Percentiles rank a stretch among this genome's conserved stretches.
These are phyloP conservation scores for Chymomyza fuscimana DNA, from an alignment of 2,888 invertebrate genomes.

Conservation along the genomic window DNA sequence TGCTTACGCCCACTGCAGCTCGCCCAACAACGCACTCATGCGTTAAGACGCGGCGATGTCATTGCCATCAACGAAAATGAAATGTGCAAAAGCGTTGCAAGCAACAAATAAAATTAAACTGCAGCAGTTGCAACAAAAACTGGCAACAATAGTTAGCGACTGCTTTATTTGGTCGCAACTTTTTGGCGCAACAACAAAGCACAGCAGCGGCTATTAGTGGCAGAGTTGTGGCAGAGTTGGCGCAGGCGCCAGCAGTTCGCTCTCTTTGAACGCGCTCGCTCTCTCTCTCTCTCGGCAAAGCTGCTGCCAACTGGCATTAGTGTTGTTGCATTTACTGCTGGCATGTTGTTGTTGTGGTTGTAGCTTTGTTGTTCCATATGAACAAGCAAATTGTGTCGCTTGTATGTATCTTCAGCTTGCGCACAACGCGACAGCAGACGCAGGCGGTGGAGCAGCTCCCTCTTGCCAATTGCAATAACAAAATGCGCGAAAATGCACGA, in stretches of 20 bases:
- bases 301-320: constrained; percentile 9
- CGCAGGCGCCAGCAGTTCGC: constrained; percentile 30
- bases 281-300: constrained; percentile 7
- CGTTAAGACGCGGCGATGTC: constrained; percentile 23
- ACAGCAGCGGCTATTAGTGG: no score
- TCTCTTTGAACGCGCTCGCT: constrained; percentile 7
- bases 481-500: constrained; percentile 19
- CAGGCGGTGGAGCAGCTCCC: constrained; percentile 4
- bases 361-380: constrained; percentile 35
- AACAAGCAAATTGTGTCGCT: constrained; percentile 63
- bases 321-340: constrained; percentile 18
- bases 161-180: constrained; percentile 8
- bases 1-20: constrained; percentile 6
- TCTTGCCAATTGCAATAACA: constrained; percentile 30
- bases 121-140: constrained; percentile 16
- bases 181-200: not conserved
- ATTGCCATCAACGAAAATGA: constrained; percentile 39
- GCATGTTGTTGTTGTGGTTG: constrained; percentile 34
- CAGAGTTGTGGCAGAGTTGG: no score
- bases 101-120: constrained; percentile 20
- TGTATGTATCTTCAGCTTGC: constrained; percentile 58
- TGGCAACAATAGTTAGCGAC: constrained; percentile 12
- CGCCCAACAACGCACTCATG: constrained; percentile 17
- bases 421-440: constrained; percentile 7
- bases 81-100: constrained; percentile 28